Evolutionary conservation across 2,888 invertebrate genomes (phyloP).

Genomic region (Philaethria dido): DNA sequence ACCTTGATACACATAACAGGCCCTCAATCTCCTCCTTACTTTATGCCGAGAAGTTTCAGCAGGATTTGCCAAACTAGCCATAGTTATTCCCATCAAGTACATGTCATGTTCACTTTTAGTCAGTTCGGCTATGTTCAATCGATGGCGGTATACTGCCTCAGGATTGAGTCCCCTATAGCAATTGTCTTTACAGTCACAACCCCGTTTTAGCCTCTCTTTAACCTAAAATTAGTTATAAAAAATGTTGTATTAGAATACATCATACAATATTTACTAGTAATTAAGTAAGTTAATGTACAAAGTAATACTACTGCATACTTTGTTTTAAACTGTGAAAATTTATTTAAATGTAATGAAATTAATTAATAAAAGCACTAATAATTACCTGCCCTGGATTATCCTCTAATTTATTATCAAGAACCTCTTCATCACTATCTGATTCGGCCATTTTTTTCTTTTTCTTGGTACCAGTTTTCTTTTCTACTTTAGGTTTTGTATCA

Average conservation of each 20-base stretch:
- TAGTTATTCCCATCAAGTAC: constrained; percentile 93
- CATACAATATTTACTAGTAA: background rate
- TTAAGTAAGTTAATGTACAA: no score
- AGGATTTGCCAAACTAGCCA: constrained; percentile 90
- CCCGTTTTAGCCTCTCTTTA: constrained; percentile 86
- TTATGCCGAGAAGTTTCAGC: constrained; percentile 89
- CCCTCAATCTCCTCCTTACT: constrained; percentile 87
- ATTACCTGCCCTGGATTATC: constrained; percentile 85
- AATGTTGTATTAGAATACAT: background rate
- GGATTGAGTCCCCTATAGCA: constrained; percentile 90
- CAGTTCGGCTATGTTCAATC: constrained; percentile 90
- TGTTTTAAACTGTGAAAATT: no score
- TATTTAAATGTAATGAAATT: no score
- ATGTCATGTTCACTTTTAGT: constrained; percentile 93
- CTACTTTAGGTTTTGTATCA: constrained; percentile 76
- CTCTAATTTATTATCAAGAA: constrained; percentile 86
- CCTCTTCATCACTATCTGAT: constrained; percentile 77
- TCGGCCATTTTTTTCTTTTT: constrained; percentile 81
- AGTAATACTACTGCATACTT: no score
- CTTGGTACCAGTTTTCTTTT: constrained; percentile 71
- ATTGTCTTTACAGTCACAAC: constrained; percentile 91
- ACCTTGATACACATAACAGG: constrained; percentile 91
- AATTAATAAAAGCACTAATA: no score
- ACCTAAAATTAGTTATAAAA: constrained; percentile 76
- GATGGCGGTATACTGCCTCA: constrained; percentile 89